phyloP scores from a whole-genome alignment of 2,888 invertebrate species.

The Nephrotoma appendiculata region DNA sequence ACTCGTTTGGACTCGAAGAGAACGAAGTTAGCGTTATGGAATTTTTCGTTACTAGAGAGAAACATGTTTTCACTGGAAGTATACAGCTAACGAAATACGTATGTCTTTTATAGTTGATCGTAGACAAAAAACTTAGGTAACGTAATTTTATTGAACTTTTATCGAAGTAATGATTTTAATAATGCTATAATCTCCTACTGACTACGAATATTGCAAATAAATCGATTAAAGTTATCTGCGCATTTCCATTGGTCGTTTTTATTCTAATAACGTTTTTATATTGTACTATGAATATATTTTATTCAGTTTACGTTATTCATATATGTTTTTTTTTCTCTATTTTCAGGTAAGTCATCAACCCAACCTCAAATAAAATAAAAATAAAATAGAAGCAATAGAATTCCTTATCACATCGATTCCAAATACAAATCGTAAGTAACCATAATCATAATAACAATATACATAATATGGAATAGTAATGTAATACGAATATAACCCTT shows the following conservation, averaged over 20 bases:
- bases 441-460: neutral
- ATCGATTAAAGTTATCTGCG: too few species aligned
- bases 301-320: neutral
- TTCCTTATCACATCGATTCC: neutral
- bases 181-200: too few species aligned
- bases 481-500: neutral
- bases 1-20: too few species aligned
- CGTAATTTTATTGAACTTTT: too few species aligned
- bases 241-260: neutral
- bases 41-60: too few species aligned
- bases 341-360: neutral
- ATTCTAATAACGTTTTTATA: neutral
- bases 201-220: too few species aligned
- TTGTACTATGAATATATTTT: neutral
- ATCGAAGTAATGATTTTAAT: too few species aligned
- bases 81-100: too few species aligned
- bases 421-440: neutral
- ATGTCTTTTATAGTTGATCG: too few species aligned
- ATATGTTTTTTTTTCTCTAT: neutral
- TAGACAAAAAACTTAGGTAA: too few species aligned
- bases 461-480: neutral
- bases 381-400: neutral
- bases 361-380: neutral
- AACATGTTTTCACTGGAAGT: too few species aligned
- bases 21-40: too few species aligned